Base-by-base conservation (phyloP, 2,797 vertebrate genomes). In the Hydrolagus colliei region DNA sequence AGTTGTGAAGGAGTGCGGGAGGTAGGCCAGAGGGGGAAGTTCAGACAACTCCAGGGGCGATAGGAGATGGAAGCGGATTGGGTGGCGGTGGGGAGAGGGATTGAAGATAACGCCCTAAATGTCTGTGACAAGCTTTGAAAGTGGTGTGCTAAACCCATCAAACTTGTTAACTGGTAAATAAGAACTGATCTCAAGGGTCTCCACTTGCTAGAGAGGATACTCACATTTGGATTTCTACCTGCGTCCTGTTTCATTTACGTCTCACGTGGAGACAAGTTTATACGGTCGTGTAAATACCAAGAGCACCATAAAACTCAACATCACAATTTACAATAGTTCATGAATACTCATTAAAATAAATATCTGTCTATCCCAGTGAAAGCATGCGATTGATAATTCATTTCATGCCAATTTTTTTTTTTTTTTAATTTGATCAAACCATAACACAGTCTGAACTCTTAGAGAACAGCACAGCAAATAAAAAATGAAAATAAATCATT, bases 401-500 rank as follows among this genome's bases (percentile, higher is more conserved):
- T 68, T 71, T 65, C 7, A 80, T 80, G 78, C 67, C 20, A 65
- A 68, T 68, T 41, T 68, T 68, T 84, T 67, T 35, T 68, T 41
- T 68, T 67, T 84, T 67, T 41, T 71, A 68, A 35, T 82, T 82
- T 67, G 8, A 82, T 20, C 22, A 71, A 84, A 67, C 32, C 71
- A 84, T n/a, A 71, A 71, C 65, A 82, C 62, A 82, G 79, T 11
- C 63, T 67, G 79, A 71, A 71, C 10, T 41, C 62, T 22, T 82
- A 67, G 18, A 71, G 65, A 41, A 71, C 20, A 71, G 79, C 41
- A 84, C 52, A 67, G 63, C 79, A 84, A 84, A 67, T 67, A 84
- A 84, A 35, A 27, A 82, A 67, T 62, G 27, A 82, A 68, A 82
- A 82, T 59, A 41, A 76, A 52, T 20, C 68, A 84, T 84, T 71